Evolutionary conservation across 2,888 invertebrate genomes (phyloP).

Genomic region (Euzophera pinguis): DNA sequence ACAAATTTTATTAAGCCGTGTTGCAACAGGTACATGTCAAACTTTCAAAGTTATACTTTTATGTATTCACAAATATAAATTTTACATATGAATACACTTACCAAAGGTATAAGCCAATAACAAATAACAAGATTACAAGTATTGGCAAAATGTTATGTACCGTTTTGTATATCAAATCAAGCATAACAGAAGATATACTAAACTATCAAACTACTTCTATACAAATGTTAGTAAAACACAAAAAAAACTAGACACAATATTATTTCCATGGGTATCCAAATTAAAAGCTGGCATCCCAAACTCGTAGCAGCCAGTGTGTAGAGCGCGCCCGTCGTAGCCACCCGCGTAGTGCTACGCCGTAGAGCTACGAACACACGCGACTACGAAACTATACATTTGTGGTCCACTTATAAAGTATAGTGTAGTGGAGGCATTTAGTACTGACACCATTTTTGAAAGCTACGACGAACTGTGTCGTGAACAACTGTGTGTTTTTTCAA

Average conservation of each 20-base stretch:
- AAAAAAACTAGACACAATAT: neutral
- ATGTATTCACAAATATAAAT: no score
- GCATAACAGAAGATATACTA: no score
- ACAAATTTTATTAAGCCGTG: no score
- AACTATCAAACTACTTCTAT: no score
- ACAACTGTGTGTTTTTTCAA: neutral
- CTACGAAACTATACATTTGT: conserved; percentile 24
- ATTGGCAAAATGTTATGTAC: no score
- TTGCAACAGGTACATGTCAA: no score
- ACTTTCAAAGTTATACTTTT: no score
- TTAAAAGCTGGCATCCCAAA: conserved; percentile 44
- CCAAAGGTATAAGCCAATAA: no score
- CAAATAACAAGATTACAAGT: no score
- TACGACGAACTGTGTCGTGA: conserved; percentile 1
- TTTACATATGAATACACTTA: no score
- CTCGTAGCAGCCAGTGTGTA: conserved; percentile 40
- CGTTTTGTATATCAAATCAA: no score
- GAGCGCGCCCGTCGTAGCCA: conserved; percentile 34
- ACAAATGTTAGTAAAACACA: no score
- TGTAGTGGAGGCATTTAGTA: conserved; percentile 6
- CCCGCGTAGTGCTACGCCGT: conserved; percentile 44
- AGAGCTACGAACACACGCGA: conserved; percentile 37
- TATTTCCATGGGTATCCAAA: neutral
- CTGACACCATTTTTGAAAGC: conserved; percentile 8
- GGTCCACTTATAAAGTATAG: neutral